Evolutionary conservation across 37 sponge, comb jelly and placozoan genomes (phyloP), one percentile per base, ranked within the genome.

Genomic region (Halichondria panicea): DNA sequence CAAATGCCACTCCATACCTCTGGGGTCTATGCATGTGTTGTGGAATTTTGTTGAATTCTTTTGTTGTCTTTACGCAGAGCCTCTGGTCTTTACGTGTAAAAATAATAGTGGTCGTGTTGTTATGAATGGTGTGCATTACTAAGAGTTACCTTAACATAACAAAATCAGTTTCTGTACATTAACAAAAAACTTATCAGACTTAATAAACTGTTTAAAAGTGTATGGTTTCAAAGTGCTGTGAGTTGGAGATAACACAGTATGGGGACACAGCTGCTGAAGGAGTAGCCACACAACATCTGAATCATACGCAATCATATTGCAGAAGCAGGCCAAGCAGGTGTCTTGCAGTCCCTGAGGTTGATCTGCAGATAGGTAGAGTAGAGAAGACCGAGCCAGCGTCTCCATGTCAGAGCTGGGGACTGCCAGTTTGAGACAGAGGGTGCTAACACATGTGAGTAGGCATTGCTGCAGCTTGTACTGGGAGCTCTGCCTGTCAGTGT

Each of bases 281-380:
- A 84, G 37, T 3, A 83, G 67, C 89, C 89, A 89, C 31, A 83
- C 48, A 22, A 39, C 18, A 40, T 89, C 85, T 0, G 85, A 62
- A 63, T 89, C 63, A n/a, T 12, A 2, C 0, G 0, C 27, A 32
- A 67, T 31, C 12, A 89, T 61, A 1, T 22, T 35, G 1, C 25
- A 33, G 57, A 83, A 40, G 38, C 79, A 66, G 28, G 37, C 40
- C 25, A n/a, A 18, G 33, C 68, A 72, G 13, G 66, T 25, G 7
- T 48, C 31, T 25, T 72, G 85, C 37, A 89, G 68, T 5, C n/a
- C 27, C 4, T 41, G 50, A 60, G 85, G 89, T 63, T 89, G 89
- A 35, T 43, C 36, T 15, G 2, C 6, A 41, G 43, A 48, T 28
- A 89, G 80, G 69, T 89, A 89, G 1, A 80, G 80, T 6, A 78